A percentile compares a stretch with the other conserved stretches of the same genome.
Conservation (phyloP, 2,888 invertebrate genomes). For the Cantharis nigra region DNA sequence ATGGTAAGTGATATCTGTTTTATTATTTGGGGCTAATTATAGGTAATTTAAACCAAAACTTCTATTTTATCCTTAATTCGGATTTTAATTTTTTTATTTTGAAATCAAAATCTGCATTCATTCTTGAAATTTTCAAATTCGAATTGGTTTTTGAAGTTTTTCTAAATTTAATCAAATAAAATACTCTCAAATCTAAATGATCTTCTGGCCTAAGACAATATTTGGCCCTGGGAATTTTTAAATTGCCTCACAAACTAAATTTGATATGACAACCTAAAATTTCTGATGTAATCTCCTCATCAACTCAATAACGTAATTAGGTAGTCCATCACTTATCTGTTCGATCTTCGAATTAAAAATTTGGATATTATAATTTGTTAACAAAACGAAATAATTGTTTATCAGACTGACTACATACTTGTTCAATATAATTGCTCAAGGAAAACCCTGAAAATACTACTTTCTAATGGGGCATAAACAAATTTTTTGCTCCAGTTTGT, state of each 20-base stretch:
- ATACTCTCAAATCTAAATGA: no score
- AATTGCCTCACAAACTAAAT: neutral
- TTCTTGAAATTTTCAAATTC: no score
- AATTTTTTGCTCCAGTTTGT: slow-evolving; percentile 11
- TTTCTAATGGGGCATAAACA: slow-evolving; percentile 9
- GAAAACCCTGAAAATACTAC: slow-evolving; percentile 12
- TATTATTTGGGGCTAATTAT: neutral
- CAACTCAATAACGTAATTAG: neutral
- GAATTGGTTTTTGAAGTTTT: no score
- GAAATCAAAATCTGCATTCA: neutral
- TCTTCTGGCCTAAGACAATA: no score
- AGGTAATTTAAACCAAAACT: neutral
- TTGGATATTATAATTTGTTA: neutral
- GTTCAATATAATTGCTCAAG: slow-evolving; percentile 1
- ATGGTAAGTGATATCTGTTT: neutral
- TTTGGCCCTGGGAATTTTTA: neutral
- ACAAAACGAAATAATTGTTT: neutral
- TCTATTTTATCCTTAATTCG: neutral
- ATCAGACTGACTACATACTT: neutral
- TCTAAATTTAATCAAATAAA: no score
- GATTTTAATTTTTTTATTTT: neutral
- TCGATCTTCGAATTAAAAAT: neutral
- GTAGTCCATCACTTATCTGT: neutral
- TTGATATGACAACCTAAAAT: neutral
- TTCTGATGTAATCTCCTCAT: neutral